Base-by-base conservation (phyloP, 2,888 invertebrate species). In the Camponotus fellah region DNA sequence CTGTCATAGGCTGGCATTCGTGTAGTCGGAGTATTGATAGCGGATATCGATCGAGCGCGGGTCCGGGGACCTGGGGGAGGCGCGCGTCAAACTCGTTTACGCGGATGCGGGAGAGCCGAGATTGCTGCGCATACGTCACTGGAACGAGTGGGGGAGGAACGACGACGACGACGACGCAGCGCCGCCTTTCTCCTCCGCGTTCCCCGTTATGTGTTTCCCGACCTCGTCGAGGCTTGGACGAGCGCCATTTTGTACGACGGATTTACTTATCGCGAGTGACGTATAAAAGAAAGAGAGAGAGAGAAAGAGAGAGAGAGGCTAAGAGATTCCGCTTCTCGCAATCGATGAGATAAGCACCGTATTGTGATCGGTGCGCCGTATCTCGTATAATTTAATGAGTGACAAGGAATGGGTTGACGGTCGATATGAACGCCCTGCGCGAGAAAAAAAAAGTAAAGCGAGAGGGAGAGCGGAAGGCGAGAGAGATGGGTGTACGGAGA, bases 161-260 rank as follows among this genome's bases (percentile, higher is more conserved):
- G 37, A 66, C 40, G 43, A 56, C 69, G 69, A 37, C 56, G 69
- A 5, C 62, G 46, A 64, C 32, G 49, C 65, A 66, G 46, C 46
- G 62, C 46, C 40, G 49, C 17, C 71, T 71, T 69, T 21, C 56
- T 58, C 21, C 49, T 53, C 49, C n/a, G 8, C 21, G 14, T 21
- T 60, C 64, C 46, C 32, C 40, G 17, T 6, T 40, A 10, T 37
- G 62, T 66, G 34, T 43, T 26, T 75, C 64, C 64, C 49, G n/a
- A 53, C 8, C 64, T 14, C 21, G 21, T 71, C 60, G 6, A 71
- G 56, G 8, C 53, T 26, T 43, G 71, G 53, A 12, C 71, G 71
- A 60, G 12, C 58, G 71, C 79, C 79, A 79, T 79, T 79, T 79
- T 71, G 79, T 34, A 43, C 77, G 58, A 14, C 26, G 2, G 53